Conservation (phyloP, 2,797 vertebrate species). For the Manis pentadactyla region DNA sequence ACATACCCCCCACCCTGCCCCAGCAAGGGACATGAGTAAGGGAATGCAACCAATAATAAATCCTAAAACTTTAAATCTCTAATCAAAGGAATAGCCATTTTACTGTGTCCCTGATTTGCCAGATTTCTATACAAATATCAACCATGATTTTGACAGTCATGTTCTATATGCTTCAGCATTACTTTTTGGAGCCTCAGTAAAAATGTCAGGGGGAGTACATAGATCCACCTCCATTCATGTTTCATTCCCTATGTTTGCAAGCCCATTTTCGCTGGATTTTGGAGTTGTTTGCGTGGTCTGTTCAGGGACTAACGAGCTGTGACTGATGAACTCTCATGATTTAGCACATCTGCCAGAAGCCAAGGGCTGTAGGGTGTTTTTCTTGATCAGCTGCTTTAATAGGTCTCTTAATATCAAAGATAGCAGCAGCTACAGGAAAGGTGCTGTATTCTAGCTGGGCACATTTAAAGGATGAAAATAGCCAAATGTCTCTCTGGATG, state of each 20-base stretch:
- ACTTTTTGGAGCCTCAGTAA: not conserved
- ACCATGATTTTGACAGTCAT: not conserved
- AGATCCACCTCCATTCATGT: not conserved
- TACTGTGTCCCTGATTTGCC: not conserved
- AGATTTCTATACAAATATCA: not conserved
- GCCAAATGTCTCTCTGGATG: not conserved
- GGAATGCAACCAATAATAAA: not conserved
- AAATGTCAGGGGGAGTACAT: not conserved
- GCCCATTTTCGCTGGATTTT: not conserved
- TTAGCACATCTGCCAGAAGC: constrained; percentile 20
- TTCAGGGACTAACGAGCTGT: not conserved
- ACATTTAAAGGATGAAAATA: not conserved
- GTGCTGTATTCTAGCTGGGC: not conserved
- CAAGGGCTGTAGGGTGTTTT: not conserved
- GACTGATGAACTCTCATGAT: not conserved
- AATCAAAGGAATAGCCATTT: not conserved
- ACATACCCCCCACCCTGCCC: not conserved
- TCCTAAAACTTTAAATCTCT: not conserved
- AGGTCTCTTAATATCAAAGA: constrained; percentile 11
- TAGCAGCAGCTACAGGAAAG: not conserved
- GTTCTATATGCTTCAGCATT: not conserved
- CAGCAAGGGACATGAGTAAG: not conserved
- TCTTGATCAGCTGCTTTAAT: not conserved
- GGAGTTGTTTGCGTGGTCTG: not conserved
- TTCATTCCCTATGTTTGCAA: not conserved